Evolutionary conservation across 2,888 invertebrate species (phyloP), one percentile per base, ranked within the genome.

Genomic region (Sylvicola cinctus): DNA sequence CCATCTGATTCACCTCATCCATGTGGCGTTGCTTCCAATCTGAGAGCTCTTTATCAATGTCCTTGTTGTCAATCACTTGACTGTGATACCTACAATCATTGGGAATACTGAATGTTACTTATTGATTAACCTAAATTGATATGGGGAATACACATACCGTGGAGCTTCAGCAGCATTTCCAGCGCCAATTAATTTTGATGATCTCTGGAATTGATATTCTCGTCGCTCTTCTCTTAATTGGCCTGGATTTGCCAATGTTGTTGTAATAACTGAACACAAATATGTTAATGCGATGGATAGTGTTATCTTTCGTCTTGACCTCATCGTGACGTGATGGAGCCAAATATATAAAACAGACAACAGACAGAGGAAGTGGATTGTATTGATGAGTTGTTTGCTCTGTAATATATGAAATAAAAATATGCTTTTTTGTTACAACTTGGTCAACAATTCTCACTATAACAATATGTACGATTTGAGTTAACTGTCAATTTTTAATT

Each of bases 11-110:
- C 15, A 57, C 47, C 29, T 49, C 51, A 23, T 45, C 44, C 29
- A 48, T 44, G 36, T 56, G 50, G 3, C 34, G 39, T 17, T 49
- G 43, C 12, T 49, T 49, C 54, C 55, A 56, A 30, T 42, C 41
- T 16, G 43, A 50, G 2, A 53, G 38, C 7, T 35, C 35, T 8
- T 31, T 32, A 26, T 37, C 20, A 8, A 20, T 20, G 20, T 20
- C 20, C 20, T 20, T 20, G 20, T 20, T 20, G 20, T 20, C 20
- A 8, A 20, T 37, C 29, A 15, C 35, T 36, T 39, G 5, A 16
- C 26, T 29, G 6, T 17, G 14, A 15, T 33, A 14, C 27, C 33
- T 27, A n/a, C 15, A 33, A 13, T 27, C 7, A 28, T 28, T 28
- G 4, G 28, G 28, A 28, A 13, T 4, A 5, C 14, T 28, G 6